Base-by-base conservation (phyloP, 2,888 invertebrate genomes). In the Unio delphinus region DNA sequence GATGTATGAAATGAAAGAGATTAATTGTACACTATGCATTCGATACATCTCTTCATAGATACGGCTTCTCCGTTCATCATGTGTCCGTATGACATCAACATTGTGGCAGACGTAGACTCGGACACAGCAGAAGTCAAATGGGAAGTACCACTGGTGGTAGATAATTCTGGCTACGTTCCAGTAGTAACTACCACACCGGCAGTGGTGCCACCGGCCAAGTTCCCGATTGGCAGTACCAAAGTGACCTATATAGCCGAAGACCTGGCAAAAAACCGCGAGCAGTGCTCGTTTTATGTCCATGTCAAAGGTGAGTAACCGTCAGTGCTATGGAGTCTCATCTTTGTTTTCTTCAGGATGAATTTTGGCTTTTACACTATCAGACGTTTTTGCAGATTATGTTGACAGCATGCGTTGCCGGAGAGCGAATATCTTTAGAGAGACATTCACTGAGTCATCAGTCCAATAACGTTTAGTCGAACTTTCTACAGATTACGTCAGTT, bases 221-320 rank as follows among this genome's bases (percentile, higher is more conserved):
- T 93, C 63, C 91, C 92, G 73, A 92, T 93, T 76, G 94, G 94
- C 0, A 85, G 86, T 30, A 92, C 92, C 6, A 87, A 87, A 18
- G 91, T 94, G n/a, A 92, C 91, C 0, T 94, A 94, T 86, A 91
- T 92, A 18, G 93, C 93, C 0, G 92, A 92, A 79, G 94, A 94
- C 88, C 86, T 90, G 2, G 92, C 91, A 70, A 91, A 92, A 60
- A 94, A 94, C 84, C 91, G 90, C 75, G 93, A 92, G 0, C 91
- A 91, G 69, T 94, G 94, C 82, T 91, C 90, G 72, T 93, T 94
- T 81, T 90, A 89, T 30, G 90, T 94, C 17, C 91, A 88, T 64
- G 92, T 94, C 26, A 75, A 70, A 80, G 89, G 89, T 89, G 72
- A 74, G 74, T 61, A 59, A 26, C 45, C 15, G 15, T 45, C 45